These are phyloP conservation scores for Bergia sp. DNA, from an alignment of 92 coral and sea anemone species.

Conservation along the genomic window DNA sequence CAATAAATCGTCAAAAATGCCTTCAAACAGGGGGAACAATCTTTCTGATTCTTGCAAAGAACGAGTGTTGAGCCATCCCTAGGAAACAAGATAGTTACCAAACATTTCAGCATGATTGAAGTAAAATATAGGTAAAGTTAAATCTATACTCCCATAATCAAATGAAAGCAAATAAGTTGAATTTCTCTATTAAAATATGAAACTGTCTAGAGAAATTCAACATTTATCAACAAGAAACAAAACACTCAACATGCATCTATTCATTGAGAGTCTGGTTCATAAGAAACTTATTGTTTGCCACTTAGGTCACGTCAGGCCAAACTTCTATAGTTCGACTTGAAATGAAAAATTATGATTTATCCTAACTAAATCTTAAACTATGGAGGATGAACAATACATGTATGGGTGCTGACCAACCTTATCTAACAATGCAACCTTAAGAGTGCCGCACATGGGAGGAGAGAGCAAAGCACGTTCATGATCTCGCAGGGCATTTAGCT, in stretches of 20 bases:
- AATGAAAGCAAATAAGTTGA: not conserved
- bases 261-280: not conserved
- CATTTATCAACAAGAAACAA: too few species aligned
- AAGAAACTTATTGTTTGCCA: not conserved
- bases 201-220: not conserved
- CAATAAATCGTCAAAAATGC: slow-evolving; percentile 77
- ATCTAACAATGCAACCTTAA: not conserved
- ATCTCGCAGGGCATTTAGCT: too few species aligned
- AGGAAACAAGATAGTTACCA: not conserved
- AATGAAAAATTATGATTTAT: too few species aligned
- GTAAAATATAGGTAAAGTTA: not conserved
- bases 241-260: not conserved
- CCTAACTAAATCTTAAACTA: not conserved
- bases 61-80: slow-evolving; percentile 98
- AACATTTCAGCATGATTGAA: too few species aligned
- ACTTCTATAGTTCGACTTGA: not conserved
- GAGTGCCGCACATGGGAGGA: too few species aligned
- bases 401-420: not conserved
- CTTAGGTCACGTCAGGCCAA: too few species aligned
- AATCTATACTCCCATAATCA: too few species aligned
- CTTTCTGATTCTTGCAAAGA: slow-evolving; percentile 78
- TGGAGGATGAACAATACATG: not conserved
- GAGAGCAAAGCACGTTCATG: too few species aligned
- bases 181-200: too few species aligned
- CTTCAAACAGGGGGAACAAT: slow-evolving; percentile 87